Conservation (phyloP, 2,113 vertebrate genomes). For the Clarias macrocephalus region DNA sequence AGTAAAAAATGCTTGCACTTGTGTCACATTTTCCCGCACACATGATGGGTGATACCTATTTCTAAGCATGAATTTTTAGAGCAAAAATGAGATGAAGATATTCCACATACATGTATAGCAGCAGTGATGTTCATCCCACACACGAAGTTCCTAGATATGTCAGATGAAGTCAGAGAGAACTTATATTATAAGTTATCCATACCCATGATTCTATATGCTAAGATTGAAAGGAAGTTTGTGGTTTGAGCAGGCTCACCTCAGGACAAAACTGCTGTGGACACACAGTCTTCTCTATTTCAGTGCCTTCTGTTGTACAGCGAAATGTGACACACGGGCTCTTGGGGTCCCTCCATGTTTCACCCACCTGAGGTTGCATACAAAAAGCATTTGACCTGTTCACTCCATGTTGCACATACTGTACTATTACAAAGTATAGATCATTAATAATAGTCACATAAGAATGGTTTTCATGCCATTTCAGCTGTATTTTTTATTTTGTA, state of each 20-base stretch:
- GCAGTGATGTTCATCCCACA: constrained; percentile 17
- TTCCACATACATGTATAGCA: constrained; percentile 15
- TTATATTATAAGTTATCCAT: not conserved
- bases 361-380: constrained; percentile 5
- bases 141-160: not conserved
- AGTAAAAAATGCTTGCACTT: not conserved
- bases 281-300: not conserved
- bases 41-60: not conserved
- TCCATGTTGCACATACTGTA: not conserved
- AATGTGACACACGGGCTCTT: not conserved
- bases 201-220: not conserved
- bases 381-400: not conserved
- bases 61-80: not conserved
- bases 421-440: not conserved
- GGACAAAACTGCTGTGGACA: constrained; percentile 12
- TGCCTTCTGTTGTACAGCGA: constrained; percentile 3
- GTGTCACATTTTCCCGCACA: not conserved
- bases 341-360: constrained; percentile 7
- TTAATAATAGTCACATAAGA: not conserved
- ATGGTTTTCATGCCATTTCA: not conserved
- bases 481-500: no score
- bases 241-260: not conserved
- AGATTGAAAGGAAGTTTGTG: not conserved
- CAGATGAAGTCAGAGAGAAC: not conserved
- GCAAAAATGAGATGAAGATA: not conserved